Percentiles rank a stretch among this genome's conserved stretches.
Conservation (phyloP, 2,797 vertebrate species). For the Catamblyrhynchus diadema region DNA sequence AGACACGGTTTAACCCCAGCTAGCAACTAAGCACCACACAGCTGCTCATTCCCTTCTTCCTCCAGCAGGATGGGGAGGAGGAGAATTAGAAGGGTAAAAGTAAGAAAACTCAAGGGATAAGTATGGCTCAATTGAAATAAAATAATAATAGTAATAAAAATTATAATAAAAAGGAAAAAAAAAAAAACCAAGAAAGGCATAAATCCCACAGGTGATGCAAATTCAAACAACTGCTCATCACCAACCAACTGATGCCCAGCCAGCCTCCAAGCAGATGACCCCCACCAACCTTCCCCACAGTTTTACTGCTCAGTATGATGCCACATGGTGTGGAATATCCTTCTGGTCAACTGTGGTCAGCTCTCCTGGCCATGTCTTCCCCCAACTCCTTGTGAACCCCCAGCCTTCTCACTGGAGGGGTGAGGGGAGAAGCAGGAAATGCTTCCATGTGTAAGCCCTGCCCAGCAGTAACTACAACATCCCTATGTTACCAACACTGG, state of each 20-base stretch:
- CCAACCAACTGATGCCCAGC: neutral
- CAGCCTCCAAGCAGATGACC: neutral
- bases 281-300: neutral
- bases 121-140: neutral
- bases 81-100: neutral
- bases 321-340: accelerated
- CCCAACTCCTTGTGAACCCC: neutral
- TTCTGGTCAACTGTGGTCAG: neutral
- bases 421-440: neutral
- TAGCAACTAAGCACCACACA: neutral
- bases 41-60: neutral
- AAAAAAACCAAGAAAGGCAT: accelerated
- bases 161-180: neutral
- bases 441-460: neutral
- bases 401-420: neutral
- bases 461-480: neutral
- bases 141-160: neutral
- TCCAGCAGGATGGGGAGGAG: neutral
- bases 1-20: neutral
- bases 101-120: neutral
- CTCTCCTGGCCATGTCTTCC: neutral
- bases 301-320: neutral
- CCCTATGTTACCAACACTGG: neutral
- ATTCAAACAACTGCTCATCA: neutral
- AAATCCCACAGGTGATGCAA: neutral